These are phyloP conservation scores for Clunio marinus DNA, from an alignment of 2,888 invertebrate species.

Conservation along the genomic window DNA sequence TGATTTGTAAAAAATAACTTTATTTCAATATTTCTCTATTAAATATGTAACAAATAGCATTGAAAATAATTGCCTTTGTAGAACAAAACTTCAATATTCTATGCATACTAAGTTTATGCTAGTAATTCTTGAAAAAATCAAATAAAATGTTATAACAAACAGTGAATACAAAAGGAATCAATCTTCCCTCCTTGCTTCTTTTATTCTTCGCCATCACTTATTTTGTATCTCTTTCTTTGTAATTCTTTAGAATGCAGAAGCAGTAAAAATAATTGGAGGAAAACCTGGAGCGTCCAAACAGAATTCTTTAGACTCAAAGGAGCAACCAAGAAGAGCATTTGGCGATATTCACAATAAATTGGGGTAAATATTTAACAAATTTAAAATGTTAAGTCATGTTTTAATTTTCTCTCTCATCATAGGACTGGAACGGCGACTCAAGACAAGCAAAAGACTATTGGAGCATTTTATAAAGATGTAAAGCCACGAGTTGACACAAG, in stretches of 20 bases:
- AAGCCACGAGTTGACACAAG: constrained; percentile 50
- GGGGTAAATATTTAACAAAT: background rate
- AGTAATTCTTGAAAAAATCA: no score
- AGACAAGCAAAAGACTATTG: background rate
- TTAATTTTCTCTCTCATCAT: background rate
- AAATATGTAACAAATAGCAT: background rate
- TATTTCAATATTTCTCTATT: background rate
- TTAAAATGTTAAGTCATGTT: background rate
- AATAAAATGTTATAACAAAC: no score
- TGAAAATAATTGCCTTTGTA: no score
- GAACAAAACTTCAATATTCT: no score
- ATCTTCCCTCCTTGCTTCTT: no score
- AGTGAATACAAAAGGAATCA: no score
- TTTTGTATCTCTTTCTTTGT: background rate
- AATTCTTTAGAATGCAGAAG: background rate
- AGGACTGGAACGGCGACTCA: background rate
- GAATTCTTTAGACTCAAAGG: background rate
- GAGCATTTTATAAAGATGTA: constrained; percentile 44
- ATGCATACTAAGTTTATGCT: no score
- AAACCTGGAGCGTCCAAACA: background rate
- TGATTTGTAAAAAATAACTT: background rate
- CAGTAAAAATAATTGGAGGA: background rate
- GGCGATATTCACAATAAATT: constrained; percentile 25
- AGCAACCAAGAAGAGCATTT: constrained; percentile 25
- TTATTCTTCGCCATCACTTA: no score